Evolutionary conservation across 37 sponge, comb jelly and placozoan genomes (phyloP).

Genomic region (Hexactinellida sp.): DNA sequence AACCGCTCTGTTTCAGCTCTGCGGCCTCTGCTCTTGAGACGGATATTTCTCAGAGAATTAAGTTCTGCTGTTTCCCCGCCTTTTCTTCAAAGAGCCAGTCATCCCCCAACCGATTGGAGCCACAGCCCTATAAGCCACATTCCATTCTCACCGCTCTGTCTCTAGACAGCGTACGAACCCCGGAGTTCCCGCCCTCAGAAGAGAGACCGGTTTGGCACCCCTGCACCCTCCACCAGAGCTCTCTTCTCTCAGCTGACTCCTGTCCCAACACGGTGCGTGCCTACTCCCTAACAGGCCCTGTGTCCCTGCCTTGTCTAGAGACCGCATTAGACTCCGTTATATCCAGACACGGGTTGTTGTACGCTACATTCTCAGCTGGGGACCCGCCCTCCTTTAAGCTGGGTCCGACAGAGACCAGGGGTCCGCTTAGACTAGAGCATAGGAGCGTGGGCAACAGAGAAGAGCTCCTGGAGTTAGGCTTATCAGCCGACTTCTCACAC

Average conservation of each 20-base stretch:
- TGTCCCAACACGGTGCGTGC: neutral
- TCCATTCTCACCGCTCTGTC: neutral
- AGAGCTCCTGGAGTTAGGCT: neutral
- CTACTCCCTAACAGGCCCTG: neutral
- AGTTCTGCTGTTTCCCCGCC: neutral
- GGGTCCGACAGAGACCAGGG: neutral
- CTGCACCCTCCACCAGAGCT: neutral
- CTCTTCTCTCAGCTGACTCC: neutral
- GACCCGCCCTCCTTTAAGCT: neutral
- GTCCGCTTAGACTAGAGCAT: neutral
- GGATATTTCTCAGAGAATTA: neutral
- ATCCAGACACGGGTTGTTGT: neutral
- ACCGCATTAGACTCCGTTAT: neutral
- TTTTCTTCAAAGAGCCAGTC: neutral
- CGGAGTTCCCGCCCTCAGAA: neutral
- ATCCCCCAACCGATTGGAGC: constrained; percentile 2
- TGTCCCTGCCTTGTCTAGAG: neutral
- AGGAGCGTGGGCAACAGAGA: neutral
- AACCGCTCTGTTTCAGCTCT: neutral
- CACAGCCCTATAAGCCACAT: neutral
- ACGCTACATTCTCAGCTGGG: neutral
- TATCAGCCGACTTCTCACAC: neutral
- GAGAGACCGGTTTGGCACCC: neutral
- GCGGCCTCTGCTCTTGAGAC: neutral
- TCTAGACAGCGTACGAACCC: neutral